These are phyloP conservation scores for Drosophila cracens DNA, from an alignment of 2,888 invertebrate species.

Conservation along the genomic window DNA sequence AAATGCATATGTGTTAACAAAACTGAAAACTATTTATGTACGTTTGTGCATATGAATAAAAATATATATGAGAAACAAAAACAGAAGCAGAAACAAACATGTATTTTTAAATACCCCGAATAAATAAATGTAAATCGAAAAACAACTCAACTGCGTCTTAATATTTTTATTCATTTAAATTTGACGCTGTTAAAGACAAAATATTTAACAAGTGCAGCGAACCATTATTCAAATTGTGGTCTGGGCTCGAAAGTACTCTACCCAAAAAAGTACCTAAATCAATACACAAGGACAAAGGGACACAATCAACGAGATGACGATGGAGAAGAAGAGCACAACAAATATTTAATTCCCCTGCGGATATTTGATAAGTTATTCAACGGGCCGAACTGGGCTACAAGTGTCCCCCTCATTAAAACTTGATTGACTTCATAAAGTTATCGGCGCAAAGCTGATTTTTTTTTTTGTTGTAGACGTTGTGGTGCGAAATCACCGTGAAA, in stretches of 20 bases:
- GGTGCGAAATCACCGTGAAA: slow-evolving; percentile 22
- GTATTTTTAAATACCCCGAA: slow-evolving; percentile 70
- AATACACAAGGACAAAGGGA: slow-evolving; percentile 38
- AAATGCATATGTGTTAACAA: slow-evolving; percentile 69
- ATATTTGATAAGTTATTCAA: slow-evolving; percentile 71
- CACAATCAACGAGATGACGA: slow-evolving; percentile 11
- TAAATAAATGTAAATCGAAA: slow-evolving; percentile 47
- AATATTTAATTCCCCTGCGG: slow-evolving; percentile 56
- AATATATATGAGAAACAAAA: slow-evolving; percentile 12
- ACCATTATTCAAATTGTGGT: slow-evolving; percentile 27
- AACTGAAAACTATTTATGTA: slow-evolving; percentile 62
- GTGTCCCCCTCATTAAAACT: slow-evolving; percentile 71
- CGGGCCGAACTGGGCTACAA: slow-evolving; percentile 22
- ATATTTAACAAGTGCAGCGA: slow-evolving; percentile 11
- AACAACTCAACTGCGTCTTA: no score
- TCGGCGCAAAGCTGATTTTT: background rate
- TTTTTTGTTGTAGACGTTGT: background rate
- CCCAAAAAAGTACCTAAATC: slow-evolving; percentile 32
- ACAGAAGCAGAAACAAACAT: slow-evolving; percentile 16
- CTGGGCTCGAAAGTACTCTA: slow-evolving; percentile 20
- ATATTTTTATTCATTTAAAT: background rate
- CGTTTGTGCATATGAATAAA: slow-evolving; percentile 22
- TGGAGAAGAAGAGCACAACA: slow-evolving; percentile 10
- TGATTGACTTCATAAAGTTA: slow-evolving; percentile 71
- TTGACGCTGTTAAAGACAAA: slow-evolving; percentile 41